Conservation (phyloP, 1,140 invertebrate genomes). For the Neotoxoptera formosana region DNA sequence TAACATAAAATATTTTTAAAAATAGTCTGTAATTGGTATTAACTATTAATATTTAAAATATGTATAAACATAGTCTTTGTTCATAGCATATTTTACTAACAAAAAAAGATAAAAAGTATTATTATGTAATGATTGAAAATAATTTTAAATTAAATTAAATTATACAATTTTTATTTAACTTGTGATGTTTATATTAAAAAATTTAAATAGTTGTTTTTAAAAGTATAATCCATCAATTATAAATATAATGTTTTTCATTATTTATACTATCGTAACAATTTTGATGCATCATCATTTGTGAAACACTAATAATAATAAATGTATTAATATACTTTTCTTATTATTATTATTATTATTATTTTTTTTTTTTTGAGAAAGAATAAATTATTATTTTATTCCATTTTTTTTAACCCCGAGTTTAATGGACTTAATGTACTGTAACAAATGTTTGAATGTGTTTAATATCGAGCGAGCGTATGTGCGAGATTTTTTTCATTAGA, state of each 20-base stretch:
- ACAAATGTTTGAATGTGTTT: conserved; percentile 15
- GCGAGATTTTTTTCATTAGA: neutral
- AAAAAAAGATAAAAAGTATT: neutral
- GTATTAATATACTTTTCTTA: neutral
- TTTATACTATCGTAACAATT: neutral
- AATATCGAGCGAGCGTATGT: neutral
- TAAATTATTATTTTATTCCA: conserved; percentile 17
- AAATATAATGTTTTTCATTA: neutral
- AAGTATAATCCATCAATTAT: neutral
- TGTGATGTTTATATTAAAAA: neutral
- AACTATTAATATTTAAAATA: neutral
- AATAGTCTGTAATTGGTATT: too few relatives aligned
- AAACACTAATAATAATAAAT: conserved; percentile 19
- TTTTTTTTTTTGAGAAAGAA: neutral
- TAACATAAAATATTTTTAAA: too few relatives aligned
- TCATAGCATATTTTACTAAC: neutral
- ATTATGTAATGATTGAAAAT: neutral
- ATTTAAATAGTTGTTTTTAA: neutral
- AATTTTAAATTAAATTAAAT: neutral
- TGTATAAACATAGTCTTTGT: neutral
- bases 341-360: too few relatives aligned
- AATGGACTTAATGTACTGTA: conserved; percentile 28
- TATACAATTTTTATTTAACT: too few relatives aligned
- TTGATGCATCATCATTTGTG: neutral
- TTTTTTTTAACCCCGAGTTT: neutral